Percentiles rank a stretch among this genome's conserved stretches.
These are phyloP conservation scores for Trichonephila inaurata DNA, from an alignment of 1,140 invertebrate genomes.

Conservation along the genomic window DNA sequence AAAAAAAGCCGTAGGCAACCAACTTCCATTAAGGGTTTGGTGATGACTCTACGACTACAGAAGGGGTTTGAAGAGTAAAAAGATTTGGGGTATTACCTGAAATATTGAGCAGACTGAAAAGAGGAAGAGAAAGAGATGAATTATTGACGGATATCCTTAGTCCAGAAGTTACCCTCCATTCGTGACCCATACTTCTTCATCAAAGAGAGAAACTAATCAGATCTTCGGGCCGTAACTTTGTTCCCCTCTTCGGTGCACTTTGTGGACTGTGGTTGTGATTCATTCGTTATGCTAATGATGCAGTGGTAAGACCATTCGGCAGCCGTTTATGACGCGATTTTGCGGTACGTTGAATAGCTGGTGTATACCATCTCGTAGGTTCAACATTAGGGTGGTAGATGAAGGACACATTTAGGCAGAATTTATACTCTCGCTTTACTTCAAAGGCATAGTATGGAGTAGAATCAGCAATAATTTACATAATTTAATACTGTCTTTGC, in stretches of 20 bases:
- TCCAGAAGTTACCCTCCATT: constrained; percentile 17
- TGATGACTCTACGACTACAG: constrained; percentile 35
- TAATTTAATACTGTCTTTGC: neutral
- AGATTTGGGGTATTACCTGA: constrained; percentile 35
- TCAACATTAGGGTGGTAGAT: neutral
- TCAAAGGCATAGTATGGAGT: neutral
- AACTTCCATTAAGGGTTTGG: constrained; percentile 50
- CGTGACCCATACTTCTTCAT: constrained; percentile 64
- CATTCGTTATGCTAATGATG: constrained; percentile 73
- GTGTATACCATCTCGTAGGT: neutral
- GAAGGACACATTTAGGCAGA: neutral
- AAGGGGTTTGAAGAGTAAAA: constrained; percentile 58
- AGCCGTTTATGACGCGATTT: constrained; percentile 72
- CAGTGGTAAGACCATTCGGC: constrained; percentile 45
- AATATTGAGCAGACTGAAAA: constrained; percentile 67
- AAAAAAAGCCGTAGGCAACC: constrained; percentile 8
- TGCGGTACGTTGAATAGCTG: constrained; percentile 60
- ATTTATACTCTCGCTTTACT: neutral
- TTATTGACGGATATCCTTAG: constrained; percentile 60
- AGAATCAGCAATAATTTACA: neutral
- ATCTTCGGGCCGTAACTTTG: constrained; percentile 63
- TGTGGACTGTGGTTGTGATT: constrained; percentile 64
- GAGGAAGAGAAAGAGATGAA: constrained; percentile 49
- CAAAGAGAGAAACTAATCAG: constrained; percentile 61
- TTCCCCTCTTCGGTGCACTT: constrained; percentile 18